Conservation (phyloP, 2,113 vertebrate species). For the Monopterus albus region DNA sequence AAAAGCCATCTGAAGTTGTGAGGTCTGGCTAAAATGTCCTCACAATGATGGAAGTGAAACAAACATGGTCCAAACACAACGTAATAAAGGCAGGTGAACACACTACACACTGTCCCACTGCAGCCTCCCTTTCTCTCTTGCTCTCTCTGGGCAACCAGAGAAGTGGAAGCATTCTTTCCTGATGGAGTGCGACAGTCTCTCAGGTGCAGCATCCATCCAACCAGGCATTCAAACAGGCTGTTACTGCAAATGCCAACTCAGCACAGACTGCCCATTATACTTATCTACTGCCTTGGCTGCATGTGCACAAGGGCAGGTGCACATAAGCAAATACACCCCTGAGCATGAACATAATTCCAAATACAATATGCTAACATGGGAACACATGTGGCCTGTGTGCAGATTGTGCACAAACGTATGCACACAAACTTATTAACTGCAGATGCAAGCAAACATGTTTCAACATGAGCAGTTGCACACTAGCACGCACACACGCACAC, state of each 20-base stretch:
- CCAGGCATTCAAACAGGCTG: slow-evolving; percentile 37
- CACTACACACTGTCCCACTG: neutral
- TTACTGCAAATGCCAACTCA: slow-evolving; percentile 59
- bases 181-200: slow-evolving; percentile 46
- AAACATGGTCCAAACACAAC: slow-evolving; percentile 1
- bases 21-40: too few species aligned
- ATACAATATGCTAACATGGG: slow-evolving; percentile 16
- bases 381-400: neutral
- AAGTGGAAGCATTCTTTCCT: slow-evolving; percentile 6
- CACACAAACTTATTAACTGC: neutral
- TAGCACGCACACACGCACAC: too few species aligned
- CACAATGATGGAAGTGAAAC: too few species aligned
- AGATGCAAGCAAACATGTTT: neutral
- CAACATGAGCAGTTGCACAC: too few species aligned
- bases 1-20: too few species aligned
- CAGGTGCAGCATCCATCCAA: slow-evolving; percentile 52
- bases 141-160: neutral
- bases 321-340: neutral
- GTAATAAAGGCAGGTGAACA: too few species aligned
- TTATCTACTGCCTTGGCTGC: slow-evolving; percentile 56
- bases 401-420: neutral
- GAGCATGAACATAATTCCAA: neutral
- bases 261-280: slow-evolving; percentile 62
- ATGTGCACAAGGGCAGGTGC: slow-evolving; percentile 31
- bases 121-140: too few species aligned